A percentile compares a stretch with the other conserved stretches of the same genome.
Evolutionary conservation across 2,113 vertebrate species (phyloP).

Genomic region (Herpailurus yagouaroundi): DNA sequence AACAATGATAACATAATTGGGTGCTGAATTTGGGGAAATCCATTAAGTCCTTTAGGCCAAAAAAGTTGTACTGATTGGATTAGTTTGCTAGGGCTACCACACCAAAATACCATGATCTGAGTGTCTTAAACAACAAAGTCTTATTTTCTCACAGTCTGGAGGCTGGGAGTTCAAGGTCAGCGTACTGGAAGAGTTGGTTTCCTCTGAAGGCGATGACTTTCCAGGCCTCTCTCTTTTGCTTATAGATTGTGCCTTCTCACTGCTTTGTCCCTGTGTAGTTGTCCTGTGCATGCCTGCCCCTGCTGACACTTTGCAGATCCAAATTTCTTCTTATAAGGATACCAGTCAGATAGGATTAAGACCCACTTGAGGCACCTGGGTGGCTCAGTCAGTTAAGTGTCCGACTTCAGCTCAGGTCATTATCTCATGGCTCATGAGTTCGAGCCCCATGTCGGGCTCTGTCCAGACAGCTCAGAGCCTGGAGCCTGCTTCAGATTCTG

Average conservation of each 20-base stretch:
- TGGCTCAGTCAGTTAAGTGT: too few relatives aligned
- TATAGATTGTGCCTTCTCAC: accelerated
- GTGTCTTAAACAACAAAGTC: neutral
- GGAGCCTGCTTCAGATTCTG: too few relatives aligned
- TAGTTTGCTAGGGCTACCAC: neutral
- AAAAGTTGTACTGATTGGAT: neutral
- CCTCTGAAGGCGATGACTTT: neutral
- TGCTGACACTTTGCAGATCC: neutral
- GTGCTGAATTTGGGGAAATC: neutral
- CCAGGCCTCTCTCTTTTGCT: neutral
- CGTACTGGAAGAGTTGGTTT: neutral
- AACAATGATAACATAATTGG: neutral
- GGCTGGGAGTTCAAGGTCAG: neutral
- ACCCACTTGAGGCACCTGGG: neutral
- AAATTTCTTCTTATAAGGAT: neutral
- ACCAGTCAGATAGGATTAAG: neutral
- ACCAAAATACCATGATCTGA: too few relatives aligned
- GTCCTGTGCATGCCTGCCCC: accelerated
- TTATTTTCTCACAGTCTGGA: neutral
- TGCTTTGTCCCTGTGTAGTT: neutral
- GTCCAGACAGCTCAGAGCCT: too few relatives aligned
- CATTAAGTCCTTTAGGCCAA: neutral
- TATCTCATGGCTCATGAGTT: too few relatives aligned
- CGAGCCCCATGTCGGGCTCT: too few relatives aligned
- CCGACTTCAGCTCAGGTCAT: too few relatives aligned